Evolutionary conservation across 2,888 invertebrate species (phyloP).

Genomic region (Yponomeuta plumbellus): DNA sequence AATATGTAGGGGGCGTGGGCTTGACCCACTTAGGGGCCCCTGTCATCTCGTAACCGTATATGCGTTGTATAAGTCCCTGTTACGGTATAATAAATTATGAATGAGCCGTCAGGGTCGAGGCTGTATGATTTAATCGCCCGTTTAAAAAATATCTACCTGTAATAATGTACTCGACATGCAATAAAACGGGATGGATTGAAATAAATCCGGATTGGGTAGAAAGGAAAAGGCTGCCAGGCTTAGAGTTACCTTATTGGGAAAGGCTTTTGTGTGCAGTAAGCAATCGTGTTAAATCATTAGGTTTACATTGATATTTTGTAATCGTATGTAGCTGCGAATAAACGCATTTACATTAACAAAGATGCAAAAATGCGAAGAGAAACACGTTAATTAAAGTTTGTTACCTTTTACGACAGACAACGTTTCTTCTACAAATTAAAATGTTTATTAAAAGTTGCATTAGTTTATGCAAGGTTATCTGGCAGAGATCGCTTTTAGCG

Average conservation of each 20-base stretch:
- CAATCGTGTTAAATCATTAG: too few species aligned
- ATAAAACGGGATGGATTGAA: not conserved
- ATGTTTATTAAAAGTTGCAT: too few species aligned
- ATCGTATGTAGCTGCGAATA: too few species aligned
- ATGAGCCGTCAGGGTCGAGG: not conserved
- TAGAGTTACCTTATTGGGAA: not conserved
- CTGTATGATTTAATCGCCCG: not conserved
- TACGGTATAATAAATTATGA: not conserved
- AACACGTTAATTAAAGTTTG: too few species aligned
- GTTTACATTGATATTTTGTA: too few species aligned
- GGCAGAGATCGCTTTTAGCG: too few species aligned
- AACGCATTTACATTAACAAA: too few species aligned
- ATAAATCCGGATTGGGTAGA: not conserved
- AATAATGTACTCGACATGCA: not conserved
- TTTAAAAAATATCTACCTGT: slow-evolving; percentile 4
- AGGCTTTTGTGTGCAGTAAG: not conserved
- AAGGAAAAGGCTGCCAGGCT: not conserved
- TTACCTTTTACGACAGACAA: too few species aligned
- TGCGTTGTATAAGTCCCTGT: slow-evolving; percentile 29
- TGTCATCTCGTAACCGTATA: not conserved
- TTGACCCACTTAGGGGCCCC: slow-evolving; percentile 39
- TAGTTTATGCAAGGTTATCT: too few species aligned
- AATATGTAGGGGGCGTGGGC: slow-evolving; percentile 26
- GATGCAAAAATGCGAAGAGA: too few species aligned
- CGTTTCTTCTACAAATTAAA: too few species aligned